Base-by-base conservation (phyloP, 2,113 vertebrate species). In the Gila orcuttii region DNA sequence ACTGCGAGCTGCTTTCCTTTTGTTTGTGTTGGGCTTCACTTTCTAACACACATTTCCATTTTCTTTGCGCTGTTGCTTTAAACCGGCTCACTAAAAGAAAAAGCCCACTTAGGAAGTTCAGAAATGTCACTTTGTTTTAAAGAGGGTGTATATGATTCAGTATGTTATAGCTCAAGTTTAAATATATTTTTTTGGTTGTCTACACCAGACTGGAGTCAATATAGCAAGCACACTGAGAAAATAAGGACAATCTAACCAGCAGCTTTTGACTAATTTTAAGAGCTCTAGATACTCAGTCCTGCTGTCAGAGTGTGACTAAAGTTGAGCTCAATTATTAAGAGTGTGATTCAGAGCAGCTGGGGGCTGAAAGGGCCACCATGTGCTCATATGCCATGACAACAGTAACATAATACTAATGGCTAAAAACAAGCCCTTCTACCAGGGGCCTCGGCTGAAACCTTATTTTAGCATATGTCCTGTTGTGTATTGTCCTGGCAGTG, bases 371-470 rank as follows among this genome's bases (percentile, higher is more conserved):
- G 45, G 71, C 79, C 57, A 50, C 64, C 76, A 74, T 74, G 86
- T 78, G 75, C 78, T 80, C 64, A 87, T 79, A 82, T 66, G 55
- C 52, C 86, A 68, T 85, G 86, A 87, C 86, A 79, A 87, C 86
- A 68, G 83, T 85, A 76, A 86, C 71, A 75, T 68, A 83, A 87
- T 83, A 71, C 83, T 83, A 74, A 83, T 75, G 64, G 76, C 86
- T 85, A 87, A 85, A 89, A 87, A 71, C 62, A 71, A 74, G 64
- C 15, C 62, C 74, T 89, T 89, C 79, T 86, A 79, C 79, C 83
- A 86, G 12, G 74, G 73, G 57, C 82, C 73, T 50, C 74, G 10
- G 25, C 82, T 55, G 50, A 82, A 84, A 69, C 36, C 64, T 60
- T 74, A 31, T 75, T 82, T 62, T 47, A 79, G 73, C 28, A 8